phyloP scores from a whole-genome alignment of 2,113 vertebrate genomes.

The Nymphicus hollandicus region DNA sequence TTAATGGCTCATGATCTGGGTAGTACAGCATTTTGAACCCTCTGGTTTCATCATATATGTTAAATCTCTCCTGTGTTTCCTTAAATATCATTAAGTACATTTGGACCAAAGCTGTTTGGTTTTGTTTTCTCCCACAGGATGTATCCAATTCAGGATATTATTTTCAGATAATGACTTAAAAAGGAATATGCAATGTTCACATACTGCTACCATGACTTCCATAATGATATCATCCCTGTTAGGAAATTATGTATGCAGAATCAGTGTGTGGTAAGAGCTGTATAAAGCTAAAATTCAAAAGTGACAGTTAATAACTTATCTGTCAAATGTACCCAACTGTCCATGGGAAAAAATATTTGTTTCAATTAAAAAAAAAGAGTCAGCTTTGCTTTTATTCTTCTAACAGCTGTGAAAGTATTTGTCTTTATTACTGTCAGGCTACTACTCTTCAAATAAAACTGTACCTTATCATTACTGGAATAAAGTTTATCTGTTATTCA shows the following conservation, averaged over 20 bases:
- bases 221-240: background rate
- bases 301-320: conserved; percentile 43
- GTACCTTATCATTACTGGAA: conserved; percentile 23
- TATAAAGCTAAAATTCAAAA: conserved; percentile 6
- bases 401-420: conserved; percentile 26
- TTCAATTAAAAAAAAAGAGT: background rate
- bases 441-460: conserved; percentile 32
- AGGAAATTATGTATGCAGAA: conserved; percentile 29
- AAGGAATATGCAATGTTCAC: background rate
- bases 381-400: conserved; percentile 32
- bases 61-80: background rate
- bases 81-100: background rate
- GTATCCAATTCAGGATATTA: background rate
- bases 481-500: conserved; percentile 58
- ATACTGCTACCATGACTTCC: background rate
- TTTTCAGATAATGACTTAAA: conserved; percentile 39
- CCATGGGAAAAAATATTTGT: conserved; percentile 24
- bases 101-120: background rate
- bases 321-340: background rate
- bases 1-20: background rate
- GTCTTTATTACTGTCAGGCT: conserved; percentile 40
- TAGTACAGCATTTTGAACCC: background rate
- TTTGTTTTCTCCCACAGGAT: conserved; percentile 12
- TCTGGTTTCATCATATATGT: background rate
- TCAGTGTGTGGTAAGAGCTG: background rate